Base-by-base conservation (phyloP, 2,797 vertebrate genomes). In the Sternotherus odoratus region DNA sequence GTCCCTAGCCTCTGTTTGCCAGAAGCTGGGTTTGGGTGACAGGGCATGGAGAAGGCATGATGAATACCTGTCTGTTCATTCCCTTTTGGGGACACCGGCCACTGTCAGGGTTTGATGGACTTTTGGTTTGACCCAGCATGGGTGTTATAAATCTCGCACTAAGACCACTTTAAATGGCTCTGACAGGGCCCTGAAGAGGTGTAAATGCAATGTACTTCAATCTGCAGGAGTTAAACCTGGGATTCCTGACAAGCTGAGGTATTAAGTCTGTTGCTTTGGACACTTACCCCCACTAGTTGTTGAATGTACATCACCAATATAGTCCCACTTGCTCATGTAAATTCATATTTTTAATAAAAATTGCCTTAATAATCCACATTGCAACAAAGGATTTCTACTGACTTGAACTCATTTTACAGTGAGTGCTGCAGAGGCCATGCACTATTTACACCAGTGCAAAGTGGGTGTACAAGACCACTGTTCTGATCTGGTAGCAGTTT, bases 401-500 rank as follows among this genome's bases (percentile, higher is more conserved):
- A 60, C 57, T 60, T 33, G 13, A 13, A 60, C 24, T 56, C 10
- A 4, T 21, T 57, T 12, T 86, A 26, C 30, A 72, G 54, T 19
- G 43, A 23, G 66, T 8, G 13, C 13, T 75, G n/a, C 51, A 51
- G 77, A 72, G 60, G 30, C 36, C 28, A 89, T 87, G 46, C 46
- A 78, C 2, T 60, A 15, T n/a, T 77, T 57, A 24, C 23, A 12
- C 51, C 74, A 49, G 48, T 49, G 48, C 48, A 49, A 49, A 49
- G 12, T 49, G 48, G 48, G 48, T 49, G 48, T 49, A 83, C 57
- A 36, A 46, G 11, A 28, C 49, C 24, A 5, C 43, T 3, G 2
- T 87, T 85, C 50, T 75, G 30, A 56, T 12, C 49, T 26, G 8
- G 16, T 43, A 1, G 1, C 0, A 0, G 11, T 77, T 30, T 26